Conservation (phyloP, 92 coral and sea anemone genomes). For the Galaxea fascicularis region DNA sequence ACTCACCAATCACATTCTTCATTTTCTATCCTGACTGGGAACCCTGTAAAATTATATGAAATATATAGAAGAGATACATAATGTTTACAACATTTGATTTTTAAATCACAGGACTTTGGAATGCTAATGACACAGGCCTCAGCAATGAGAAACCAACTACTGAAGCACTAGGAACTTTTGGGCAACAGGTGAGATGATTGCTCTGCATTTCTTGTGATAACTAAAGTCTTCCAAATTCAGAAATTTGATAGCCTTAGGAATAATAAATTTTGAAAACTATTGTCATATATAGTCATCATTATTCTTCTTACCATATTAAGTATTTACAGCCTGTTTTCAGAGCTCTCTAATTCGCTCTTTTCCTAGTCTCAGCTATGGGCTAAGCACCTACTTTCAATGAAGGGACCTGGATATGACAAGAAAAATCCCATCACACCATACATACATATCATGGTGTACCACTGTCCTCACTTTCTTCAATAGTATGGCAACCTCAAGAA, state of each 20-base stretch:
- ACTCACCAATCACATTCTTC: neutral
- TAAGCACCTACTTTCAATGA: constrained; percentile 48
- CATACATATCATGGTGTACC: constrained; percentile 69
- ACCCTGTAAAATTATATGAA: neutral
- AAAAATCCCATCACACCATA: constrained; percentile 66
- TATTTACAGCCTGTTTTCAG: constrained; percentile 22
- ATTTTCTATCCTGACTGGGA: constrained; percentile 9
- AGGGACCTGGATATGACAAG: constrained; percentile 55
- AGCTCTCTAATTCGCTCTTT: constrained; percentile 20
- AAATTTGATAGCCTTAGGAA: constrained; percentile 16
- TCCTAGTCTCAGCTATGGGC: constrained; percentile 59
- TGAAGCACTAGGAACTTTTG: constrained; percentile 40
- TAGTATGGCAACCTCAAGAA: constrained; percentile 45
- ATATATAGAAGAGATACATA: constrained; percentile 3
- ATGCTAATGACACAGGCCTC: constrained; percentile 27
- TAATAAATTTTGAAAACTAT: constrained; percentile 16
- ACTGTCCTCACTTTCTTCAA: constrained; percentile 52
- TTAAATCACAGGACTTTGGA: constrained; percentile 50
- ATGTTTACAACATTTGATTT: constrained; percentile 5
- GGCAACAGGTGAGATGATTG: constrained; percentile 24
- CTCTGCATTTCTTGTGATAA: constrained; percentile 14
- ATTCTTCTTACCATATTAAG: constrained; percentile 17
- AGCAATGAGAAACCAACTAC: constrained; percentile 24
- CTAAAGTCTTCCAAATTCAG: neutral
- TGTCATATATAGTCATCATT: constrained; percentile 3